A percentile compares a stretch with the other conserved stretches of the same genome.
Evolutionary conservation across 2,113 vertebrate species (phyloP).

Genomic region (Hemibagrus wyckioides): DNA sequence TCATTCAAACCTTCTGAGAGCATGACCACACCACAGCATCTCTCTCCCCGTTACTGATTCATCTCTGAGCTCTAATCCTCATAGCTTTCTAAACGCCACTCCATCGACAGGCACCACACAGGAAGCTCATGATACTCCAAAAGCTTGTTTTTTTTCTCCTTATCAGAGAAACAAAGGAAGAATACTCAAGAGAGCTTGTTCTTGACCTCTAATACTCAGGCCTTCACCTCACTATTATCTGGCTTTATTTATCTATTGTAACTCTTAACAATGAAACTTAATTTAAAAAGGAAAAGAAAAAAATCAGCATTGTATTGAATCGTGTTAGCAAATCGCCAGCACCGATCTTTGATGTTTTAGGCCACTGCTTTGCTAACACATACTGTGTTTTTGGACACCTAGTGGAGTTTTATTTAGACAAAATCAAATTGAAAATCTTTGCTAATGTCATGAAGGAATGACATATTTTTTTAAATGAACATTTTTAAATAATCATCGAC

Average conservation of each 20-base stretch:
- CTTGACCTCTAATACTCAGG: background rate
- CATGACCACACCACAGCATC: background rate
- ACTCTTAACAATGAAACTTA: background rate
- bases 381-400: background rate
- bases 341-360: background rate
- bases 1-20: background rate
- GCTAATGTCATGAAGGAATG: background rate
- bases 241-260: background rate
- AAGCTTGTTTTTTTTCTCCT: background rate
- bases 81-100: background rate
- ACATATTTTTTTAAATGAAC: background rate
- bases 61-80: conserved; percentile 63
- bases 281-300: too few relatives aligned
- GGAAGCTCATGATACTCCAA: background rate
- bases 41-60: conserved; percentile 66
- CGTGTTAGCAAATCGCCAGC: too few relatives aligned
- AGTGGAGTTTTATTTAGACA: background rate
- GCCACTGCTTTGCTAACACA: background rate
- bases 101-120: background rate
- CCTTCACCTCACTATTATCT: background rate
- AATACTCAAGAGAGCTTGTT: background rate
- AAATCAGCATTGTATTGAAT: too few relatives aligned
- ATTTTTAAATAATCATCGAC: background rate
- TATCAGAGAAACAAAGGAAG: background rate
- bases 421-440: background rate